Base-by-base conservation (phyloP, 2,797 vertebrate genomes). In the Poecilia velifera region DNA sequence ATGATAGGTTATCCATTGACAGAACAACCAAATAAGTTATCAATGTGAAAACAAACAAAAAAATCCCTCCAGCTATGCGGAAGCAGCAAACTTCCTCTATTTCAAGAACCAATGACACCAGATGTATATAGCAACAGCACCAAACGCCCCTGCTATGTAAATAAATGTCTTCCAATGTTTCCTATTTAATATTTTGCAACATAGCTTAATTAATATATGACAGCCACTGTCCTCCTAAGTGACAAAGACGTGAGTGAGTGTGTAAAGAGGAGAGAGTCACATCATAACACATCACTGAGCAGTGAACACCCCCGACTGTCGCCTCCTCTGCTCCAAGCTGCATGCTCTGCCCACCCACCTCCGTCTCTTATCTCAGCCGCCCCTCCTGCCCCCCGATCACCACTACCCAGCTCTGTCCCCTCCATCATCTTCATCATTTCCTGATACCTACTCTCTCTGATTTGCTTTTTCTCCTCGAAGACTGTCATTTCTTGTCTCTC, bases 271-370 rank as follows among this genome's bases (percentile, higher is more conserved):
- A 64, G 76, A 71, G 76, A 73, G 80, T 82, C 43, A 28, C 88
- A 86, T 91, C 88, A 91, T 86, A 93, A 91, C 90, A 89, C 90
- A 91, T 90, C 83, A 81, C 80, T 87, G 86, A 89, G 86, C 89
- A 89, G 76, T 75, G 82, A 88, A 81, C 87, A 79, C 84, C 86
- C 91, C 88, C 90, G 81, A 83, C 84, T 80, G 85, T 88, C 90
- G 88, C 91, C 90, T 89, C 89, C 88, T 88, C 89, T 86, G 78
- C 85, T 84, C 87, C 82, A 81, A 84, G 85, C 86, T 92, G 84
- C 85, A 83, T 76, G 66, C 84, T 88, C 84, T 80, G 82, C 93
- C 93, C 90, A 43, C 94, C 88, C 89, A 90, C 88, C 90, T 89
- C 84, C 49, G 84, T 83, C 82, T 41, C 77, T 89, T 76, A 73